Percentiles rank a stretch among this genome's conserved stretches.
phyloP scores from a whole-genome alignment of 2,797 vertebrate genomes.

The Paratrypauchen microcephalus region DNA sequence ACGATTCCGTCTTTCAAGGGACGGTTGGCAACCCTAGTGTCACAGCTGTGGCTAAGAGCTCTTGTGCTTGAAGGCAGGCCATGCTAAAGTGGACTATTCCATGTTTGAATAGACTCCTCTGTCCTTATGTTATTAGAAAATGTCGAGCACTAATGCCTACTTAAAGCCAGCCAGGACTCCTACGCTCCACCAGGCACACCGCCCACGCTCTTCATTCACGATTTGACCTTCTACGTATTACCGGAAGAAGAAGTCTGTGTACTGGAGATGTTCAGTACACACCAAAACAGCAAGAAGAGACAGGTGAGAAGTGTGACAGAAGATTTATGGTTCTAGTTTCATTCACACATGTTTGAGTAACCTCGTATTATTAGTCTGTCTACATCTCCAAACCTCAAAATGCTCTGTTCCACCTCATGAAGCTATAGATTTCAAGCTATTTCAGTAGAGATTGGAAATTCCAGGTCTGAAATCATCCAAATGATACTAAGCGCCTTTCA shows the following conservation, averaged over 20 bases:
- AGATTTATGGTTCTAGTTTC: background rate
- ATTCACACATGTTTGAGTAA: no score
- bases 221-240: conserved; percentile 38
- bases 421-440: no score
- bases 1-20: no score
- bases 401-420: no score
- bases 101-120: conserved; percentile 19
- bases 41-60: background rate
- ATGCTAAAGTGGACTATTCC: conserved; percentile 33
- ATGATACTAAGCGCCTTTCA: no score
- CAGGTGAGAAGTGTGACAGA: background rate
- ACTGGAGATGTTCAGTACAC: conserved; percentile 15
- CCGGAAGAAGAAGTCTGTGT: conserved; percentile 8
- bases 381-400: no score
- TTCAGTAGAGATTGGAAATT: no score
- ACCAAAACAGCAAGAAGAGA: conserved; percentile 7
- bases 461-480: no score
- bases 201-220: conserved; percentile 26
- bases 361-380: no score
- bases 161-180: conserved; percentile 11
- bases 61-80: background rate
- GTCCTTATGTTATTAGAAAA: conserved; percentile 35
- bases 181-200: conserved; percentile 19
- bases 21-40: no score
- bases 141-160: conserved; percentile 24